A percentile compares a stretch with the other conserved stretches of the same genome.
Evolutionary conservation across 2,888 invertebrate genomes (phyloP).

Genomic region (Ramazzottius varieornatus): DNA sequence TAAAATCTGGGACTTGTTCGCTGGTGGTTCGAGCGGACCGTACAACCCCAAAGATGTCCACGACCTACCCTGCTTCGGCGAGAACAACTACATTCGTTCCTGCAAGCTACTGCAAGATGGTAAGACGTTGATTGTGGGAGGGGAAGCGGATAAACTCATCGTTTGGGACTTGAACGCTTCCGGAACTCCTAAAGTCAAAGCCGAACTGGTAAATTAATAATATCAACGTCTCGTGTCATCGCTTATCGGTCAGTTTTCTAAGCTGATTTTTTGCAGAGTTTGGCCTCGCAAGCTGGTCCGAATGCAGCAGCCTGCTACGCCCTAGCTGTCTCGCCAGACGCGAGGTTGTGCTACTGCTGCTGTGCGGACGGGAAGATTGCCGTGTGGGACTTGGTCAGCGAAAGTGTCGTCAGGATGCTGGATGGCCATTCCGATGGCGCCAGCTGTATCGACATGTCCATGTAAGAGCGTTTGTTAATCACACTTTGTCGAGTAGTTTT

Average conservation of each 20-base stretch:
- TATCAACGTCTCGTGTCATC: no score
- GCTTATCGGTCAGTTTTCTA: no score
- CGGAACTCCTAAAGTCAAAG: no score
- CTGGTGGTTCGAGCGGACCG: constrained; percentile 37
- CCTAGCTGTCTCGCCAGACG: constrained; percentile 79
- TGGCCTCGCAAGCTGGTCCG: no score
- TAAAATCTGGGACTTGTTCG: constrained; percentile 68
- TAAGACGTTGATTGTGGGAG: constrained; percentile 75
- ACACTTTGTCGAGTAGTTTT: no score
- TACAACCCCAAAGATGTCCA: constrained; percentile 58
- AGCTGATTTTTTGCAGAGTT: no score
- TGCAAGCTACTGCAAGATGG: constrained; percentile 82
- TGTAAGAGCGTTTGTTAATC: no score
- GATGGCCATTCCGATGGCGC: constrained; percentile 78
- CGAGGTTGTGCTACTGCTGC: constrained; percentile 87
- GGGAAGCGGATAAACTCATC: constrained; percentile 74
- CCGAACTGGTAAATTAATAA: no score
- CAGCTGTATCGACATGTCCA: constrained; percentile 72
- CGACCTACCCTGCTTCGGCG: constrained; percentile 62
- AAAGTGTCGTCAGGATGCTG: constrained; percentile 42
- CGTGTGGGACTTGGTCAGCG: constrained; percentile 88
- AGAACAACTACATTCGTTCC: constrained; percentile 83
- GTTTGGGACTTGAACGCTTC: constrained; percentile 61
- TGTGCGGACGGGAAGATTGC: constrained; percentile 90
- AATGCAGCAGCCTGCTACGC: constrained; percentile 93